Conservation (phyloP, 2,797 vertebrate species). For the Furcifer pardalis region DNA sequence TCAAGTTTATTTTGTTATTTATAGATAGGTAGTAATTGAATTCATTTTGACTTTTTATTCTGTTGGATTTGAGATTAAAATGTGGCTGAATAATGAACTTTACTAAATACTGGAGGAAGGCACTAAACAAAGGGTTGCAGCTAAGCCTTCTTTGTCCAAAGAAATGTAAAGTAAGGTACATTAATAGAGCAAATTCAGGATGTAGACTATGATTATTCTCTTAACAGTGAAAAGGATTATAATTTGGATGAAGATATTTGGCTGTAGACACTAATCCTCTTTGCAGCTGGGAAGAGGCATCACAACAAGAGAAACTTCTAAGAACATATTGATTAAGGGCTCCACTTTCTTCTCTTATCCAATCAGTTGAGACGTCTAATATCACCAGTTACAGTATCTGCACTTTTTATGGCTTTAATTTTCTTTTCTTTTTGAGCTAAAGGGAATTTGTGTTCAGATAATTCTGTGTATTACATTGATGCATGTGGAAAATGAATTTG, state of each 20-base stretch:
- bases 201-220: slow-evolving; percentile 59
- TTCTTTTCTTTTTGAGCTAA: slow-evolving; percentile 54
- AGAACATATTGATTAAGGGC: slow-evolving; percentile 81
- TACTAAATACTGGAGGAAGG: neutral
- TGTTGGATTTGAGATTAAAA: neutral
- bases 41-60: neutral
- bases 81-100: neutral
- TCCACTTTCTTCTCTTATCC: slow-evolving; percentile 64
- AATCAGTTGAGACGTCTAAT: slow-evolving; percentile 55
- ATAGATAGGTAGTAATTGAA: neutral
- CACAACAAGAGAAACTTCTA: slow-evolving; percentile 50
- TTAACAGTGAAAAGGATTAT: slow-evolving; percentile 70
- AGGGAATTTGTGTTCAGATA: slow-evolving; percentile 51
- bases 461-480: slow-evolving; percentile 46
- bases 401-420: slow-evolving; percentile 60
- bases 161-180: slow-evolving; percentile 59
- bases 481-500: slow-evolving; percentile 61
- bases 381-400: slow-evolving; percentile 54
- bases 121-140: neutral
- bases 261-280: slow-evolving; percentile 72
- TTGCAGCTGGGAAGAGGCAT: slow-evolving; percentile 63
- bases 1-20: neutral
- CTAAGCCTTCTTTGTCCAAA: slow-evolving; percentile 21
- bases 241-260: slow-evolving; percentile 66
- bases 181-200: slow-evolving; percentile 59